phyloP scores from a whole-genome alignment of 2,113 vertebrate genomes.

The Alligator mississippiensis region DNA sequence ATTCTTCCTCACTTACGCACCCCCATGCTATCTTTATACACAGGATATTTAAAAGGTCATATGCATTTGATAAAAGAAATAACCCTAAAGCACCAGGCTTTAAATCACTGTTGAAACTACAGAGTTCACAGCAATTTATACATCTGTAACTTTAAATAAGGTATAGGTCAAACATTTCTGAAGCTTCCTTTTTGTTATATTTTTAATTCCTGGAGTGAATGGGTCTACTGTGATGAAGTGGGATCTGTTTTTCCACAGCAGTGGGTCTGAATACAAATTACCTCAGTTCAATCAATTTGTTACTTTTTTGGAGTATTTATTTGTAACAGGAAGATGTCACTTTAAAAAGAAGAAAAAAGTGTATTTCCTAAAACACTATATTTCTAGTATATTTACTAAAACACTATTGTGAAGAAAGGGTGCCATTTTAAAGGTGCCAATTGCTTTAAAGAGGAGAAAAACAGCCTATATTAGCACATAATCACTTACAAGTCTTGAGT shows the following conservation, averaged over 20 bases:
- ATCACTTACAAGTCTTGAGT: neutral
- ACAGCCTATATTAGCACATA: neutral
- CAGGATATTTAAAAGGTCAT: conserved; percentile 46
- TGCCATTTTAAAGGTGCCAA: conserved; percentile 3
- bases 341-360: conserved; percentile 30
- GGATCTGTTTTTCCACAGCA: neutral
- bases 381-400: neutral
- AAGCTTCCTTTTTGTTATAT: neutral
- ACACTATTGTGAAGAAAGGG: neutral
- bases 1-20: neutral
- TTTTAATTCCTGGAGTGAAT: conserved; percentile 38
- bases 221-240: neutral
- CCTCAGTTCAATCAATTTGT: conserved; percentile 6
- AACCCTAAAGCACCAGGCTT: neutral
- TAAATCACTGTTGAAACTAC: conserved; percentile 18
- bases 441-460: neutral
- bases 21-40: conserved; percentile 15
- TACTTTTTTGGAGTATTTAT: neutral
- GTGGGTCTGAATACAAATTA: conserved; percentile 12
- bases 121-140: neutral
- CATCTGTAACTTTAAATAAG: conserved; percentile 41
- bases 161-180: conserved; percentile 31
- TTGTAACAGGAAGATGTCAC: neutral
- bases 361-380: neutral
- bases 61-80: neutral